These are phyloP conservation scores for Acropora yongei DNA, from an alignment of 64 coral and sea anemone species.

Conservation along the genomic window DNA sequence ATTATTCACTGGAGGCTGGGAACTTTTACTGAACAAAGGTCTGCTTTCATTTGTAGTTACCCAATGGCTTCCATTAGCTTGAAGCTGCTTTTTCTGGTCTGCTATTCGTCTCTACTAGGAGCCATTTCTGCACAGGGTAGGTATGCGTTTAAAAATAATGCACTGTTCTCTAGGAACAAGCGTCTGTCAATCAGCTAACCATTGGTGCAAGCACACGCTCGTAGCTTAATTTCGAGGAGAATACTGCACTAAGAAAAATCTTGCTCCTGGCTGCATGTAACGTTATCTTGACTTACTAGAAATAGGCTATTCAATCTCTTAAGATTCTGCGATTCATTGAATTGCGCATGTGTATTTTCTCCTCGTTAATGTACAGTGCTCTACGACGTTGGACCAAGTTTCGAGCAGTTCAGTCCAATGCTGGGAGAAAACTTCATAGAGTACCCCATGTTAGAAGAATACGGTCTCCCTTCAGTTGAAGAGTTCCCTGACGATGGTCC, in stretches of 20 bases:
- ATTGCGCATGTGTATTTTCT: background rate
- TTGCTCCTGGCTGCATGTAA: too few species aligned
- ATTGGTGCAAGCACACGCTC: too few species aligned
- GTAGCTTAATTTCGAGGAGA: too few species aligned
- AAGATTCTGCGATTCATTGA: background rate
- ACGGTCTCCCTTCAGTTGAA: slow-evolving; percentile 26
- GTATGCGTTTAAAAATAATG: background rate
- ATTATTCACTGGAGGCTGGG: too few species aligned
- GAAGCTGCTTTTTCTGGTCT: slow-evolving; percentile 17
- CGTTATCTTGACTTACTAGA: too few species aligned
- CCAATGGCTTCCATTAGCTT: slow-evolving; percentile 33
- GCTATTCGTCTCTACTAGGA: background rate
- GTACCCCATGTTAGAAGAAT: slow-evolving; percentile 39
- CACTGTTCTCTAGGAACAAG: background rate
- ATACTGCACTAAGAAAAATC: too few species aligned
- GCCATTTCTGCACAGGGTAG: slow-evolving; percentile 7
- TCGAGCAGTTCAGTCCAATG: slow-evolving; percentile 37
- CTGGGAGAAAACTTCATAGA: slow-evolving; percentile 10
- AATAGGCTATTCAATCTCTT: too few species aligned
- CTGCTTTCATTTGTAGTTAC: background rate
- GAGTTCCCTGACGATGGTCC: slow-evolving; percentile 8
- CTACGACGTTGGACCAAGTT: background rate
- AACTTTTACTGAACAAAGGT: background rate
- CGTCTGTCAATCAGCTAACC: too few species aligned
- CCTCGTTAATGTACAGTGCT: background rate